These are phyloP conservation scores for Drosophila borborema DNA, from an alignment of 2,888 invertebrate genomes.

Conservation along the genomic window DNA sequence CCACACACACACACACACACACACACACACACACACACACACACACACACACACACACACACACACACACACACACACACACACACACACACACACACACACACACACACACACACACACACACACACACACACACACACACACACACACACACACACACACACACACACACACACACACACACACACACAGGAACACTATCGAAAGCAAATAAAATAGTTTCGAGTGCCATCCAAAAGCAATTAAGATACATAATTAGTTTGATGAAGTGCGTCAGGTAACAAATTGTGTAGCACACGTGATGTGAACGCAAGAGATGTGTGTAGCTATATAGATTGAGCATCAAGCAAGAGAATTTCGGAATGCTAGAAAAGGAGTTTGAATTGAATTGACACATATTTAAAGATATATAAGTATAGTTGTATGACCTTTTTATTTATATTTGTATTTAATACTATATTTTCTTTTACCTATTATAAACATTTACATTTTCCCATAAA, in stretches of 20 bases:
- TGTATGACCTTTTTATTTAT: not conserved
- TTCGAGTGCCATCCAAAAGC: conserved; percentile 2
- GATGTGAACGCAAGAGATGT: not conserved
- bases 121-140: too few species aligned
- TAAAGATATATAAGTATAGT: not conserved
- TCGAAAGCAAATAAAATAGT: conserved; percentile 8
- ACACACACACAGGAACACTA: not conserved
- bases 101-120: too few species aligned
- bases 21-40: too few species aligned
- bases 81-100: too few species aligned
- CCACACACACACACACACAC: conserved; percentile 2
- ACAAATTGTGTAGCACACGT: not conserved
- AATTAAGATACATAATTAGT: conserved; percentile 18
- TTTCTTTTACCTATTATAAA: not conserved
- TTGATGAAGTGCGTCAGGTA: conserved; percentile 12
- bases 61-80: too few species aligned
- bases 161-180: too few species aligned
- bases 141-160: too few species aligned
- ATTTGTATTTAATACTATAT: not conserved
- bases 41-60: too few species aligned
- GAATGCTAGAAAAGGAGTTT: not conserved
- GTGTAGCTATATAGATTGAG: not conserved
- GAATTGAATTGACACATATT: not conserved
- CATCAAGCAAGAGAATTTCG: not conserved
- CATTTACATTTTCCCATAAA: too few species aligned